Evolutionary conservation across 2,797 vertebrate species (phyloP).

Genomic region (Rhabdophis nuchalis): DNA sequence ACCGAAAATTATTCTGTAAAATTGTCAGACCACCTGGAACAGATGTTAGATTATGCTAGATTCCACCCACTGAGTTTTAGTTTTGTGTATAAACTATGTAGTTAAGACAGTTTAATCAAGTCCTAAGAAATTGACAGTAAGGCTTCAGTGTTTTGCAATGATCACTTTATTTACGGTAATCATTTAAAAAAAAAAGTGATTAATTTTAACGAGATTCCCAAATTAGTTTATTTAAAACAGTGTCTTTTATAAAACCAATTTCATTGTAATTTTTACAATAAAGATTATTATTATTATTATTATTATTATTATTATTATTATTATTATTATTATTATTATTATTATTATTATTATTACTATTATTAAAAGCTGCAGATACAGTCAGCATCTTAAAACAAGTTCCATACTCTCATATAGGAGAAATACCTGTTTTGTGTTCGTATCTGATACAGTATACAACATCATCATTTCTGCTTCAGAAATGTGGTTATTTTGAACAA

Average conservation of each 20-base stretch:
- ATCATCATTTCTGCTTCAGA: background rate
- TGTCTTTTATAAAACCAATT: background rate
- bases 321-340: no score
- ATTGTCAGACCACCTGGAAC: background rate
- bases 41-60: background rate
- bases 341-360: no score
- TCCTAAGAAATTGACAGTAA: background rate
- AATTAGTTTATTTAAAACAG: background rate
- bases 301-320: no score
- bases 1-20: background rate
- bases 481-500: background rate
- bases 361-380: background rate
- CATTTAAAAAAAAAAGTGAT: background rate
- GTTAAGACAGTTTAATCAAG: background rate
- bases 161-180: no score
- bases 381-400: background rate
- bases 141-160: background rate
- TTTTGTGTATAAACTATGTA: background rate
- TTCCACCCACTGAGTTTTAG: background rate
- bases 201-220: background rate
- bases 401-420: background rate
- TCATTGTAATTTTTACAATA: no score
- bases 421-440: background rate
- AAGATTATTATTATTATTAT: no score
- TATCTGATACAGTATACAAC: background rate